phyloP scores from a whole-genome alignment of 2,888 invertebrate genomes.

The Anoncus sp. region DNA sequence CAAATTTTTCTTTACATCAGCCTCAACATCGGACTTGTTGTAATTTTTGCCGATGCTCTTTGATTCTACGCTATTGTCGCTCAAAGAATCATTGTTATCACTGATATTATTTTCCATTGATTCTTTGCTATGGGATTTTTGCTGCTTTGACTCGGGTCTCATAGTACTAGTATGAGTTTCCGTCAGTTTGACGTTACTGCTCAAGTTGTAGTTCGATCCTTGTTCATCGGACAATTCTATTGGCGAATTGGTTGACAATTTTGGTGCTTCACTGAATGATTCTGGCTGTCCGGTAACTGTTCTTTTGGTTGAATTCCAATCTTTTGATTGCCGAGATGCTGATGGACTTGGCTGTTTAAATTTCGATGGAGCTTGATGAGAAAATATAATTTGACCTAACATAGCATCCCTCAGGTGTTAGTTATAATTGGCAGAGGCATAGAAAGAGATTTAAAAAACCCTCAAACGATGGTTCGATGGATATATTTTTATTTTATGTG shows the following conservation, averaged over 20 bases:
- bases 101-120: neutral
- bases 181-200: constrained; percentile 13
- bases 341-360: constrained; percentile 22
- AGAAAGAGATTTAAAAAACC: neutral
- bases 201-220: neutral
- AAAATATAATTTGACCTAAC: neutral
- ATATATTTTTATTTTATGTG: neutral
- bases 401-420: neutral
- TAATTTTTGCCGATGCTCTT: neutral
- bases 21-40: neutral
- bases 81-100: neutral
- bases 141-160: neutral
- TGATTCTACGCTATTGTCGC: neutral
- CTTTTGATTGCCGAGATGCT: neutral
- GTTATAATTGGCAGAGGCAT: neutral
- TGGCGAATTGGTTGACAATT: neutral
- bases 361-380: constrained; percentile 19
- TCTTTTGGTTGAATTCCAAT: neutral
- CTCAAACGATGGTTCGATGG: neutral
- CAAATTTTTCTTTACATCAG: neutral
- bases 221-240: neutral
- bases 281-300: neutral
- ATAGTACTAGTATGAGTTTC: neutral
- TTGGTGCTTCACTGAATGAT: neutral
- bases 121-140: neutral